These are phyloP conservation scores for Opisthograptis luteolata DNA, from an alignment of 2,888 invertebrate species.

Conservation along the genomic window DNA sequence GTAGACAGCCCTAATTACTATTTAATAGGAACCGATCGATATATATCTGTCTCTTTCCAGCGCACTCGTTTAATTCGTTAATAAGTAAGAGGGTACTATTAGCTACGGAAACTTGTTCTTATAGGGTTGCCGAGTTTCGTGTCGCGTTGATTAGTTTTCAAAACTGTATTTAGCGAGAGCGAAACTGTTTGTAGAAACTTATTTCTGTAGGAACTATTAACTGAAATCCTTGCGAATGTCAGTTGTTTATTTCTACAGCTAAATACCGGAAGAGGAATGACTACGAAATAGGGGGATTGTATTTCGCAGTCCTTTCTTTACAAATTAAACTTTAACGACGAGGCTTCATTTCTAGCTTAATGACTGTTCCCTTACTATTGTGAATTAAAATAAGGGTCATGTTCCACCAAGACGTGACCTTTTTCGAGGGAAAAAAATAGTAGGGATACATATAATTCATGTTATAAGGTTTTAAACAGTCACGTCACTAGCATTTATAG, in stretches of 20 bases:
- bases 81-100: slow-evolving; percentile 2
- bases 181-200: too few species aligned
- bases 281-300: slow-evolving; percentile 18
- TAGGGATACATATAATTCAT: not conserved
- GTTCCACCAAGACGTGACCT: not conserved
- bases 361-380: slow-evolving; percentile 1
- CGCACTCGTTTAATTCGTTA: slow-evolving; percentile 3
- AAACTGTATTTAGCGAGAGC: too few species aligned
- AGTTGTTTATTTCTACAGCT: not conserved
- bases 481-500: too few species aligned
- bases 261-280: slow-evolving; percentile 2
- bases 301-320: slow-evolving; percentile 12
- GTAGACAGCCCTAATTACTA: slow-evolving; percentile 19
- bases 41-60: slow-evolving; percentile 2
- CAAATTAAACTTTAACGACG: slow-evolving; percentile 20
- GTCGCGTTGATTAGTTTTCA: not conserved
- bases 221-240: not conserved
- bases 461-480: too few species aligned
- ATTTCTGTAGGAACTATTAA: not conserved
- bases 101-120: not conserved
- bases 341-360: slow-evolving; percentile 7
- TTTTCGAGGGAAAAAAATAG: not conserved
- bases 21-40: slow-evolving; percentile 14
- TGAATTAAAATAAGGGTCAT: slow-evolving; percentile 10
- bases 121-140: not conserved